These are phyloP conservation scores for Temnopleurus reevesii DNA, from an alignment of 53 echinoderm and acorn worm species.

Conservation along the genomic window DNA sequence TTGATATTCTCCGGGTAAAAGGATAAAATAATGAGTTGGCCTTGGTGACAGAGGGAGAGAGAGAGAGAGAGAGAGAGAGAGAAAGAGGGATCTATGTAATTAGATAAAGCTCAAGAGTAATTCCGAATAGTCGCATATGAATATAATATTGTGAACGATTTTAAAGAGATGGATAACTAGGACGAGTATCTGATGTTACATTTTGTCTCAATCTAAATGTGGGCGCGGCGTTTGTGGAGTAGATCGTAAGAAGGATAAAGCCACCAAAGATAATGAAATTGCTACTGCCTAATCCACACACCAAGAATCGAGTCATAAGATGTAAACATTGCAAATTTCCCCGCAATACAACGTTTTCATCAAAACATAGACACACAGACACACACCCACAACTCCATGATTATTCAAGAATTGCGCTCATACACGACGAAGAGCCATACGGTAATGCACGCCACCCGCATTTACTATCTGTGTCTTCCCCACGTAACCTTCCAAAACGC, in stretches of 20 bases:
- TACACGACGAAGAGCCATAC: background rate
- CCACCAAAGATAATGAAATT: background rate
- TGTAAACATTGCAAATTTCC: constrained; percentile 1
- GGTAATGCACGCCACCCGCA: background rate
- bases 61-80: no score
- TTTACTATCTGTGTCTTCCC: constrained; percentile 5
- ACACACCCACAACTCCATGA: background rate
- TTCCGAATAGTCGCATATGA: no score
- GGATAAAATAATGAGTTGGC: no score
- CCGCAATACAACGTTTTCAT: background rate
- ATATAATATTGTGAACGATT: no score
- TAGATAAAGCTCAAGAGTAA: no score
- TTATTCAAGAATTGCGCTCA: background rate
- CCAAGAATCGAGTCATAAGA: background rate
- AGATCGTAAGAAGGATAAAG: background rate
- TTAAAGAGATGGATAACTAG: no score
- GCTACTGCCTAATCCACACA: background rate
- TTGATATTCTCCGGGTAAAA: no score
- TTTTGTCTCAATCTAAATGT: no score
- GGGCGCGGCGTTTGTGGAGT: no score
- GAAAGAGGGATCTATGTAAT: no score
- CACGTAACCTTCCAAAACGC: constrained; percentile 32
- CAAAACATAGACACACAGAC: background rate
- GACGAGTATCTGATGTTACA: no score
- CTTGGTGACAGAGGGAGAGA: no score